These are phyloP conservation scores for Halcyon malimbica DNA, from an alignment of 2,113 vertebrate species.

Conservation along the genomic window DNA sequence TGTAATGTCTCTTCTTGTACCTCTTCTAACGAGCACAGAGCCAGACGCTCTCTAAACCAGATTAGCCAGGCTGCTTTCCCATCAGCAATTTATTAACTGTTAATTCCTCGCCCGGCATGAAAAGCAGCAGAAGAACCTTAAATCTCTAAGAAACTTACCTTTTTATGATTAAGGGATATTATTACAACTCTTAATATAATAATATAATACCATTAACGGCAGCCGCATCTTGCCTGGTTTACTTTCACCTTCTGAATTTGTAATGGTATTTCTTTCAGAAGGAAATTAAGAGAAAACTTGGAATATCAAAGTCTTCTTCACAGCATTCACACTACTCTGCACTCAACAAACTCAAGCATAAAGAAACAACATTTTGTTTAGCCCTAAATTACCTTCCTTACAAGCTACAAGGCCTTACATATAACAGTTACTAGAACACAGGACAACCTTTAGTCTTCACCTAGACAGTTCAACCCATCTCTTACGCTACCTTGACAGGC, in stretches of 20 bases:
- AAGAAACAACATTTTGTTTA: background rate
- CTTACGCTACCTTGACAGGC: background rate
- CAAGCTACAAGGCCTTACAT: background rate
- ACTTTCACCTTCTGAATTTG: background rate
- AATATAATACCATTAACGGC: background rate
- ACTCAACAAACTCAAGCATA: background rate
- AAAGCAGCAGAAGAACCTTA: slow-evolving; percentile 26
- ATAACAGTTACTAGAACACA: background rate
- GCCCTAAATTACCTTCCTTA: background rate
- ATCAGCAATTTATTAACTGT: background rate
- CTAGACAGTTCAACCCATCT: background rate
- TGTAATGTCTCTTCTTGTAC: background rate
- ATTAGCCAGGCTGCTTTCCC: background rate
- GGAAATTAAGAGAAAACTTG: background rate
- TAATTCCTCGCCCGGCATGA: background rate
- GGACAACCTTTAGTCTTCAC: background rate
- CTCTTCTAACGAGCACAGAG: background rate
- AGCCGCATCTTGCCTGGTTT: background rate
- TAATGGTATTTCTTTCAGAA: background rate
- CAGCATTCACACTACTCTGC: background rate
- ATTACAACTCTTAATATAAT: slow-evolving; percentile 12
- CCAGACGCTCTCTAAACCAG: background rate
- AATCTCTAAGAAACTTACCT: slow-evolving; percentile 1
- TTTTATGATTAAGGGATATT: slow-evolving; percentile 38
- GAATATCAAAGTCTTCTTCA: background rate